These are phyloP conservation scores for Hystrix cristata DNA, from an alignment of 2,113 vertebrate species.

Conservation along the genomic window DNA sequence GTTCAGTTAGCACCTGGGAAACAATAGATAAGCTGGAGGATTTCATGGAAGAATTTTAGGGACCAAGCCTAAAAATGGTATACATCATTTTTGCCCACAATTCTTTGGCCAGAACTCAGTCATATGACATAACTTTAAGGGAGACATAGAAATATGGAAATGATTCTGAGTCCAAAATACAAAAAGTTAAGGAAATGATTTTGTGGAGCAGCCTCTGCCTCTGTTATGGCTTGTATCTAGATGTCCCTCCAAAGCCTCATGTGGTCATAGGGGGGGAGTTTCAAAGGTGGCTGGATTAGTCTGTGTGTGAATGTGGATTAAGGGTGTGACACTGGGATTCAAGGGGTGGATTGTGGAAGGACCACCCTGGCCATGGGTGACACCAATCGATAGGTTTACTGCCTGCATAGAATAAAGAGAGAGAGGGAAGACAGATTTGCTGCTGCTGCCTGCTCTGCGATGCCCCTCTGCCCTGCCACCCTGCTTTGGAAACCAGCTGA, in stretches of 20 bases:
- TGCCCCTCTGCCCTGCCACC: background rate
- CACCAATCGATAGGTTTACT: background rate
- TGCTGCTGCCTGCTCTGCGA: background rate
- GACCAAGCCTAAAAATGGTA: background rate
- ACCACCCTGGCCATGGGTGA: background rate
- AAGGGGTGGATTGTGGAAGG: background rate
- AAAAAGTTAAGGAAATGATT: conserved; percentile 16
- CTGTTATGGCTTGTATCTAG: too few relatives aligned
- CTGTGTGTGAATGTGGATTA: background rate
- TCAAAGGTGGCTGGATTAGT: too few relatives aligned
- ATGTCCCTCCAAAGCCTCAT: too few relatives aligned
- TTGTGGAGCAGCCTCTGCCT: background rate
- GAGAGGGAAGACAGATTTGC: background rate
- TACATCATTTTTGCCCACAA: background rate
- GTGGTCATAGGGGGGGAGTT: too few relatives aligned
- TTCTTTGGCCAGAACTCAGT: background rate
- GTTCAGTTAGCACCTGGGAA: background rate
- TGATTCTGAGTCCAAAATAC: background rate
- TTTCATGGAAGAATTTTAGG: background rate
- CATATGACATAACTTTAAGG: background rate
- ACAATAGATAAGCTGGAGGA: background rate
- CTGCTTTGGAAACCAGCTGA: background rate
- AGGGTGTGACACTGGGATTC: background rate
- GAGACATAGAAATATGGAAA: background rate
- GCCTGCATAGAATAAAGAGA: background rate